These are phyloP conservation scores for Eristalis tenax DNA, from an alignment of 2,888 invertebrate genomes.

Conservation along the genomic window DNA sequence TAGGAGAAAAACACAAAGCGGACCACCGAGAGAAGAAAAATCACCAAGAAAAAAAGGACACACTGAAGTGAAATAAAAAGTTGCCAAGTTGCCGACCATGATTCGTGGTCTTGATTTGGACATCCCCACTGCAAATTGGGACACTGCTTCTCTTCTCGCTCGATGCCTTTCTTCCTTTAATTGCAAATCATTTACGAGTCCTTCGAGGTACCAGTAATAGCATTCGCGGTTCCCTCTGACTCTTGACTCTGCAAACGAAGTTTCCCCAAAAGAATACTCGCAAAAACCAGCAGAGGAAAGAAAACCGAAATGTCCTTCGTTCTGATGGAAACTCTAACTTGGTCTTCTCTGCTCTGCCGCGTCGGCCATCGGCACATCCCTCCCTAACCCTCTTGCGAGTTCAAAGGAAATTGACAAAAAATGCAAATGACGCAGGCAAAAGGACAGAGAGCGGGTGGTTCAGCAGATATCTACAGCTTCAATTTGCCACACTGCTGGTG, in stretches of 20 bases:
- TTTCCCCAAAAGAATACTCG: slow-evolving; percentile 38
- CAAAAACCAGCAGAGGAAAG: neutral
- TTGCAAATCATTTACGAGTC: slow-evolving; percentile 71
- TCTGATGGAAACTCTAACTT: slow-evolving; percentile 53
- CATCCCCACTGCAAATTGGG: slow-evolving; percentile 70
- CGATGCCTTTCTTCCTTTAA: slow-evolving; percentile 55
- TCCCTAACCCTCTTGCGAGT: neutral
- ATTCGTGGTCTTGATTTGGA: slow-evolving; percentile 70
- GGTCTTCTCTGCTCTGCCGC: neutral
- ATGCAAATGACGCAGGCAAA: slow-evolving; percentile 69
- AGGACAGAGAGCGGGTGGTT: slow-evolving; percentile 48
- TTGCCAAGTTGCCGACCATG: slow-evolving; percentile 55
- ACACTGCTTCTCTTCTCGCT: slow-evolving; percentile 36
- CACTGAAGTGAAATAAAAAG: slow-evolving; percentile 49
- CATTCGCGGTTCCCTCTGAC: slow-evolving; percentile 57
- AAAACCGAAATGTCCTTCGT: slow-evolving; percentile 43
- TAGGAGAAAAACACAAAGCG: neutral
- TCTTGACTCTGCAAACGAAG: slow-evolving; percentile 46
- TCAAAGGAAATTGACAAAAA: slow-evolving; percentile 68
- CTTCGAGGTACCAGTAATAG: slow-evolving; percentile 59
- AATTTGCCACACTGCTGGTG: slow-evolving; percentile 55
- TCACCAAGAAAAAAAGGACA: slow-evolving; percentile 3
- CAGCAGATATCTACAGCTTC: slow-evolving; percentile 61
- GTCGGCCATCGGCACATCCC: neutral
- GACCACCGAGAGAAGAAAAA: neutral